Conservation (phyloP, 2,888 invertebrate genomes). For the Sphaeridia pumilis region DNA sequence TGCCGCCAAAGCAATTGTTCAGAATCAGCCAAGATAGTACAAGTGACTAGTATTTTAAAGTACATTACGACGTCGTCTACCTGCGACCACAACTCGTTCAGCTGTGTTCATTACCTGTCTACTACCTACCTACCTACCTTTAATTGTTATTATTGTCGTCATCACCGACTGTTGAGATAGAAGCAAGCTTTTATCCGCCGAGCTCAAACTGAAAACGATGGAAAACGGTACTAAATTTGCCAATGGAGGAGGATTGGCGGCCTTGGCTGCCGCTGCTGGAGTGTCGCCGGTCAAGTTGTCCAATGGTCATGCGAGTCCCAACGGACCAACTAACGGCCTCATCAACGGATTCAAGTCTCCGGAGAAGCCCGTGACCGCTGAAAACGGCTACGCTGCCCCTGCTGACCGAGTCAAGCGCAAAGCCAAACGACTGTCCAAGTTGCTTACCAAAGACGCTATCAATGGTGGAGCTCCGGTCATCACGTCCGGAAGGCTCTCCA, state of each 20-base stretch:
- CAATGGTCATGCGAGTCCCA: slow-evolving; percentile 11
- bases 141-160: no score
- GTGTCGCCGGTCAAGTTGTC: slow-evolving; percentile 5
- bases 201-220: slow-evolving; percentile 17
- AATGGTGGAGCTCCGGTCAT: slow-evolving; percentile 41
- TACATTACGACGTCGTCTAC: no score
- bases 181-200: no score
- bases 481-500: slow-evolving; percentile 55
- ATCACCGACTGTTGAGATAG: no score
- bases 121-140: no score
- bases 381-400: slow-evolving; percentile 25
- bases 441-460: slow-evolving; percentile 42
- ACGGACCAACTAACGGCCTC: slow-evolving; percentile 1
- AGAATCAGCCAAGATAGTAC: no score
- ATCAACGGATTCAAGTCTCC: slow-evolving; percentile 9
- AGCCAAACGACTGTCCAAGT: slow-evolving; percentile 41
- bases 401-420: slow-evolving; percentile 35
- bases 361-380: slow-evolving; percentile 12
- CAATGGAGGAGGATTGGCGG: slow-evolving; percentile 25
- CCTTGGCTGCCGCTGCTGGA: slow-evolving; percentile 1
- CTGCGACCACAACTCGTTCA: no score
- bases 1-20: no score
- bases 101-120: no score
- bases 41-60: no score
- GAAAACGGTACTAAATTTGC: slow-evolving; percentile 32